These are phyloP conservation scores for Phrixothrix hirtus DNA, from an alignment of 2,888 invertebrate genomes.

Conservation along the genomic window DNA sequence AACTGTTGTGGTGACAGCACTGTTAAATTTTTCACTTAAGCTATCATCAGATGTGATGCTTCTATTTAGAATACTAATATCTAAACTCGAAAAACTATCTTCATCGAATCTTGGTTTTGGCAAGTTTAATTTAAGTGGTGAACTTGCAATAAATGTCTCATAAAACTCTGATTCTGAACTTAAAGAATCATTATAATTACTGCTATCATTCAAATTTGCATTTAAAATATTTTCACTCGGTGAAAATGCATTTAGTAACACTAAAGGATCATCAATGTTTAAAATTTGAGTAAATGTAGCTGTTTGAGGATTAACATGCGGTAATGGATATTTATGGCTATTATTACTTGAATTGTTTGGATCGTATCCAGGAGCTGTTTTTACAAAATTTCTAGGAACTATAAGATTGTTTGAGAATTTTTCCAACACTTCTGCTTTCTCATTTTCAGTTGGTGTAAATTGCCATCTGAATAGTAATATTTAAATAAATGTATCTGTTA, in stretches of 20 bases:
- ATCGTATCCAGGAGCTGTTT: conserved; percentile 70
- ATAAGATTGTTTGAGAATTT: conserved; percentile 69
- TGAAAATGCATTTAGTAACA: conserved; percentile 57
- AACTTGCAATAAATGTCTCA: conserved; percentile 13
- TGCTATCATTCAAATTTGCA: background rate
- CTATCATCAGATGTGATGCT: background rate
- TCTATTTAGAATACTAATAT: too few species aligned
- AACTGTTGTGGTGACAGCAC: background rate
- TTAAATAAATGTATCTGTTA: too few species aligned
- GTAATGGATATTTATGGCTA: conserved; percentile 54
- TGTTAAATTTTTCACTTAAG: conserved; percentile 1
- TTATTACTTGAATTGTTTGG: conserved; percentile 48
- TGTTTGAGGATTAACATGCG: conserved; percentile 72
- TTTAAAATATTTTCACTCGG: background rate
- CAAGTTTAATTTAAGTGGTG: conserved; percentile 36
- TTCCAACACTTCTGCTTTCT: conserved; percentile 66
- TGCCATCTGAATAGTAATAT: too few species aligned
- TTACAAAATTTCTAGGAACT: conserved; percentile 79
- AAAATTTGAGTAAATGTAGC: conserved; percentile 67
- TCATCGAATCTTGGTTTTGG: conserved; percentile 42
- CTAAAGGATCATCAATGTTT: conserved; percentile 81
- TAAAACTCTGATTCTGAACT: background rate
- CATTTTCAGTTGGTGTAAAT: conserved; percentile 75
- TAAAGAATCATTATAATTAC: conserved; percentile 16
- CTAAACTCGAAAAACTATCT: background rate